phyloP scores from a whole-genome alignment of 2,888 invertebrate genomes.

The Ichneumon xanthorius region DNA sequence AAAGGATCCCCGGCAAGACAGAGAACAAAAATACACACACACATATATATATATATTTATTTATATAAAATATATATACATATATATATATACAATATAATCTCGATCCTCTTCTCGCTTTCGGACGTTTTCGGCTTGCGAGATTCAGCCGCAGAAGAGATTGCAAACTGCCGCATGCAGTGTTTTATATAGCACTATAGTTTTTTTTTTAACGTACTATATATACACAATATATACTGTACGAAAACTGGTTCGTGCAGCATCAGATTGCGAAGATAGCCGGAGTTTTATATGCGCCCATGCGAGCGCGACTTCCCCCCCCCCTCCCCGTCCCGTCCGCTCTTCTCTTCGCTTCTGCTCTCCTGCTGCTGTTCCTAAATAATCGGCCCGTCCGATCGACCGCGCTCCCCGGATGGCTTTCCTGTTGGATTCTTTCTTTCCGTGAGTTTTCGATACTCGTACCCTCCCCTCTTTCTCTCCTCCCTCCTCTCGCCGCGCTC shows the following conservation, averaged over 20 bases:
- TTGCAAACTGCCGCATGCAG: constrained; percentile 35
- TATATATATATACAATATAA: constrained; percentile 21
- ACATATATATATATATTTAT: not conserved
- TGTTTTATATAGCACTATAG: constrained; percentile 28
- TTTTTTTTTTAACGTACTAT: not conserved
- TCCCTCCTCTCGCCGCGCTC: constrained; percentile 8
- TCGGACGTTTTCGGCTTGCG: constrained; percentile 40
- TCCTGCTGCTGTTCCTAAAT: constrained; percentile 60
- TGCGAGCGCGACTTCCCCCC: constrained; percentile 18
- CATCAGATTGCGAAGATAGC: constrained; percentile 84
- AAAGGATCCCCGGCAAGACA: constrained; percentile 64
- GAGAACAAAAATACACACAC: constrained; percentile 6
- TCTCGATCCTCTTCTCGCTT: constrained; percentile 28
- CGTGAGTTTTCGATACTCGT: constrained; percentile 79
- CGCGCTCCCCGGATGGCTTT: constrained; percentile 78
- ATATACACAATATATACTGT: constrained; percentile 62
- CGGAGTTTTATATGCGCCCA: constrained; percentile 81
- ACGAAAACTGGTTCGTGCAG: constrained; percentile 84
- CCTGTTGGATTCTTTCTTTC: constrained; percentile 82
- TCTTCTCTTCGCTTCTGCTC: constrained; percentile 19
- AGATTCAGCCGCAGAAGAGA: constrained; percentile 53
- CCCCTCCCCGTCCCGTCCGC: constrained; percentile 26
- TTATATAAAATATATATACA: constrained; percentile 2
- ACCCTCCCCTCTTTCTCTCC: not conserved
- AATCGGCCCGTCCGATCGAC: constrained; percentile 82